Percentiles rank a stretch among this genome's conserved stretches.
phyloP scores from a whole-genome alignment of 2,113 vertebrate species.

The Tachycineta bicolor region DNA sequence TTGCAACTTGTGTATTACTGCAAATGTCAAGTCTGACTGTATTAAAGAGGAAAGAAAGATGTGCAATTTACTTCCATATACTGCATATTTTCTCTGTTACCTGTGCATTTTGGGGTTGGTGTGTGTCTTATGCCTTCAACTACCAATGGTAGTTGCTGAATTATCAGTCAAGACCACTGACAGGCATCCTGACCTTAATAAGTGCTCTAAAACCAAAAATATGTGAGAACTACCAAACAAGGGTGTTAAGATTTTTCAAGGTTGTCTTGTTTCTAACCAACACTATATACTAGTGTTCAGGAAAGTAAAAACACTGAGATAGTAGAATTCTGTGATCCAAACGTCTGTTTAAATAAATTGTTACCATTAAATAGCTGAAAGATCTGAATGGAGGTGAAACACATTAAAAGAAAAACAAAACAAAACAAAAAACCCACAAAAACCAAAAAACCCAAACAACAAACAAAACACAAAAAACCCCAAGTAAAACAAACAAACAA shows the following conservation, averaged over 20 bases:
- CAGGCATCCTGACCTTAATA: neutral
- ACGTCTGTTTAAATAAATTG: neutral
- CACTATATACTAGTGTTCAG: neutral
- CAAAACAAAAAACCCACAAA: neutral
- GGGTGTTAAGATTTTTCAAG: neutral
- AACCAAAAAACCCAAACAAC: too few species aligned
- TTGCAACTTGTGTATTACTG: constrained; percentile 22
- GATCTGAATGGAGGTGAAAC: neutral
- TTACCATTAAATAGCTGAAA: neutral
- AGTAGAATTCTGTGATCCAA: neutral
- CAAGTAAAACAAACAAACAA: too few species aligned
- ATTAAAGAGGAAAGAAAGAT: neutral
- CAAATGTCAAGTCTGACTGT: neutral
- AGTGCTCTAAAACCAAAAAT: neutral
- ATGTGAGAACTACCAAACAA: neutral
- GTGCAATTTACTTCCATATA: neutral
- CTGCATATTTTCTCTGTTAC: neutral
- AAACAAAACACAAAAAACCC: too few species aligned
- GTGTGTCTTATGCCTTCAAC: neutral
- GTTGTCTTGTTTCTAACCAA: neutral
- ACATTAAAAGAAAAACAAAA: neutral
- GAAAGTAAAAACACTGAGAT: neutral
- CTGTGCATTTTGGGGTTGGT: neutral
- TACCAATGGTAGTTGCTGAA: neutral
- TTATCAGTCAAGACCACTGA: neutral